Percentiles rank a stretch among this genome's conserved stretches.
phyloP scores from a whole-genome alignment of 1,140 invertebrate species.

The Coptotermes formosanus region DNA sequence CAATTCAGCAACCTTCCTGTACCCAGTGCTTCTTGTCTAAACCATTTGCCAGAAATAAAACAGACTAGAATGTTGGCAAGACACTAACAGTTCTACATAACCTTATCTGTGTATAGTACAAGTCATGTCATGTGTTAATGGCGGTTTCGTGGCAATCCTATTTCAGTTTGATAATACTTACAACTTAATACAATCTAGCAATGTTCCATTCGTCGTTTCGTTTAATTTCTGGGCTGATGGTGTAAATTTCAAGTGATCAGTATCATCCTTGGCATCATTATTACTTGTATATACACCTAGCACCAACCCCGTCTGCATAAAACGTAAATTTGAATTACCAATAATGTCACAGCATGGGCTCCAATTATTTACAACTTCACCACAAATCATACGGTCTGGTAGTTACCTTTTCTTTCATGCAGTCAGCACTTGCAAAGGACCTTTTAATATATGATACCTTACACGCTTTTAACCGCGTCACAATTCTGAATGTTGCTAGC shows the following conservation, averaged over 20 bases:
- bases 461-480: not conserved
- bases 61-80: no score
- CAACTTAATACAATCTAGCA: not conserved
- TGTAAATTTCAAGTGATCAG: conserved; percentile 4
- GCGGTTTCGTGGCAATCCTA: not conserved
- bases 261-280: conserved; percentile 32
- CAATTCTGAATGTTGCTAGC: not conserved
- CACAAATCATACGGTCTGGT: not conserved
- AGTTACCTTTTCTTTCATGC: not conserved
- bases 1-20: no score
- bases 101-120: not conserved
- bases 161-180: not conserved
- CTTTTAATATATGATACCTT: not conserved
- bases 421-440: not conserved
- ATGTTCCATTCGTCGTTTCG: not conserved
- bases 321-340: conserved; percentile 26
- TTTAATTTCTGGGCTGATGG: not conserved
- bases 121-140: not conserved
- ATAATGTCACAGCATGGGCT: not conserved
- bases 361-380: not conserved
- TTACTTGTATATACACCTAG: conserved; percentile 53
- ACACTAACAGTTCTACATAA: no score
- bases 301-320: conserved; percentile 54
- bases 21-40: no score
- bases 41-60: not conserved